Conservation (phyloP, 1,140 invertebrate species). For the Atta cephalotes region DNA sequence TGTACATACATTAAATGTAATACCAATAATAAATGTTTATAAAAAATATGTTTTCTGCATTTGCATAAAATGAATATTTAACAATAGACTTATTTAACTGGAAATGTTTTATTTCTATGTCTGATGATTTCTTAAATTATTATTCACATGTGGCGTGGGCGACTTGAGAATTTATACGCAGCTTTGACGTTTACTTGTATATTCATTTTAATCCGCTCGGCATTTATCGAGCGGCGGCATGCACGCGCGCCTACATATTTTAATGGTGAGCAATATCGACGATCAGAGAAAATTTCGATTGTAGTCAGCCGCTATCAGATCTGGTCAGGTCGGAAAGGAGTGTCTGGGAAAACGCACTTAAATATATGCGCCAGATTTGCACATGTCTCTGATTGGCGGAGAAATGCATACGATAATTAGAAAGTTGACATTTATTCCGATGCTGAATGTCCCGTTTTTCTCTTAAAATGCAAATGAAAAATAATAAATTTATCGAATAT, state of each 20-base stretch:
- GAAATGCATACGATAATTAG: conserved; percentile 60
- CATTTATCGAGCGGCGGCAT: conserved; percentile 77
- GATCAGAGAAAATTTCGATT: conserved; percentile 81
- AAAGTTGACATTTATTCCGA: conserved; percentile 61
- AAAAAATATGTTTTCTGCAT: not conserved
- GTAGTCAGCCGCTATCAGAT: conserved; percentile 84
- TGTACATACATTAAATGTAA: not conserved
- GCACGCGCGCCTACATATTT: conserved; percentile 79
- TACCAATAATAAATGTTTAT: too few species aligned
- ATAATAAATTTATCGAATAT: conserved; percentile 17
- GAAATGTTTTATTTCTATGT: not conserved
- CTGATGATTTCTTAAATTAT: conserved; percentile 41
- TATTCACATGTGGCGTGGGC: conserved; percentile 12
- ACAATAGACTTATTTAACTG: not conserved
- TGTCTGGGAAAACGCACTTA: conserved; percentile 83
- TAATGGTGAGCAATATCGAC: conserved; percentile 81
- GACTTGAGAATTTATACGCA: conserved; percentile 29
- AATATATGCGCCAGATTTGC: conserved; percentile 54
- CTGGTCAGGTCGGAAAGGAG: conserved; percentile 80
- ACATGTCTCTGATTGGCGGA: conserved; percentile 34
- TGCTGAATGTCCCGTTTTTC: conserved; percentile 5
- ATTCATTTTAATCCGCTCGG: conserved; percentile 77
- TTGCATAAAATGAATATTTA: not conserved
- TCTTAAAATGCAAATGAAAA: conserved; percentile 1
- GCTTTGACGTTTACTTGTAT: conserved; percentile 53